These are phyloP conservation scores for Betta splendens DNA, from an alignment of 2,797 vertebrate species.

Conservation along the genomic window DNA sequence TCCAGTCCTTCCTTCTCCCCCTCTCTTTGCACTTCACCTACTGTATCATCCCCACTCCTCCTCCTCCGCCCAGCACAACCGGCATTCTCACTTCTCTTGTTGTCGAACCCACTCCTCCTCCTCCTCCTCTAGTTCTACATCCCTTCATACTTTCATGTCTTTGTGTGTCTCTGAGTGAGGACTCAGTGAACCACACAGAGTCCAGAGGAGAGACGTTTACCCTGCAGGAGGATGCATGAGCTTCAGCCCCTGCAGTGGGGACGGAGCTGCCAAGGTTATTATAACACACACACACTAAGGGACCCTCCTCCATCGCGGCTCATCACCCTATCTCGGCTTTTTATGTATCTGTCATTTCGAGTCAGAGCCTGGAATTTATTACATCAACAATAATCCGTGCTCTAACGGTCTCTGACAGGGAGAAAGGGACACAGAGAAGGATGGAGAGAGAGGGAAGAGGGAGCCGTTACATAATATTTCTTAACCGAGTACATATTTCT, in stretches of 20 bases:
- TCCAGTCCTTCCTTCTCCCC: conserved; percentile 39
- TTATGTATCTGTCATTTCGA: conserved; percentile 56
- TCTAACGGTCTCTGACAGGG: conserved; percentile 60
- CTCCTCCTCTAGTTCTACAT: conserved; percentile 49
- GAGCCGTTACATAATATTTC: conserved; percentile 77
- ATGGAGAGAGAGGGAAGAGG: conserved; percentile 23
- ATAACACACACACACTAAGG: conserved; percentile 19
- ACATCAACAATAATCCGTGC: conserved; percentile 64
- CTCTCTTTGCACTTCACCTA: conserved; percentile 67
- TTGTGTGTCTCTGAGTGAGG: conserved; percentile 63
- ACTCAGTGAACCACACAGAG: conserved; percentile 66
- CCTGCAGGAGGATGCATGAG: conserved; percentile 51
- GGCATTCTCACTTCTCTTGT: conserved; percentile 63
- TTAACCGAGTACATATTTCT: conserved; percentile 74
- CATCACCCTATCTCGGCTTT: conserved; percentile 35
- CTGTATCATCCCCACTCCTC: conserved; percentile 68
- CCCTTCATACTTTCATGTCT: conserved; percentile 58
- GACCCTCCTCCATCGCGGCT: conserved; percentile 28
- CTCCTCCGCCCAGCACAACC: conserved; percentile 61
- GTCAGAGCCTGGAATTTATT: conserved; percentile 58
- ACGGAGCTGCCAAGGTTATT: conserved; percentile 47
- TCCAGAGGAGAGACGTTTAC: conserved; percentile 59
- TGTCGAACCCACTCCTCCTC: conserved; percentile 57
- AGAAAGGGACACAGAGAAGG: conserved; percentile 23
- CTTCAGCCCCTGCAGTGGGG: conserved; percentile 39